Percentiles rank a stretch among this genome's conserved stretches.
Evolutionary conservation across 2,797 vertebrate species (phyloP).

Genomic region (Siniperca obscura): DNA sequence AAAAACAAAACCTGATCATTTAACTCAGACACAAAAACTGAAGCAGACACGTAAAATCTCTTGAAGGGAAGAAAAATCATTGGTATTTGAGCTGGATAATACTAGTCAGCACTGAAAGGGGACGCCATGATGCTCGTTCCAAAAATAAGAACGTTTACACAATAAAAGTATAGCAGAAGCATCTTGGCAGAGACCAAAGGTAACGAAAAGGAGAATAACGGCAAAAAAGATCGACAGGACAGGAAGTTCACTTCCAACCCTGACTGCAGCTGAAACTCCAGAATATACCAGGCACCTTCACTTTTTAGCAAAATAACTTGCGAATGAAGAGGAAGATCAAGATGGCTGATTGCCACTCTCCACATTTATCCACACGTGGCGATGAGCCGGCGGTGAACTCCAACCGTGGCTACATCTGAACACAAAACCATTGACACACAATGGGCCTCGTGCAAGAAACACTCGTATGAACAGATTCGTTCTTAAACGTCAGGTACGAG

Average conservation of each 20-base stretch:
- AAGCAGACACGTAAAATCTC: not conserved
- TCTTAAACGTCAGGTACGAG: not conserved
- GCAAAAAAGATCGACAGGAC: not conserved
- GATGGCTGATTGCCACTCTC: not conserved
- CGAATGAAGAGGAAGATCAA: constrained; percentile 1
- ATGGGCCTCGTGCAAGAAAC: constrained; percentile 12
- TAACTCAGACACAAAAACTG: constrained; percentile 4
- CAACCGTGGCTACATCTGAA: not conserved
- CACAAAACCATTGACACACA: not conserved
- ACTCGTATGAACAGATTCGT: not conserved
- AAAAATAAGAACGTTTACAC: too few species aligned
- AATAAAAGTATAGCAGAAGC: not conserved
- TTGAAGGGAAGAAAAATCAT: not conserved
- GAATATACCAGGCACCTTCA: not conserved
- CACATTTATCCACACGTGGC: not conserved
- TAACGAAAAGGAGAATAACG: not conserved
- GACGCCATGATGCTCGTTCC: not conserved
- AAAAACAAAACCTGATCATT: constrained; percentile 24
- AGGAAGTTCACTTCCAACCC: not conserved
- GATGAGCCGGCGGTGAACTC: not conserved
- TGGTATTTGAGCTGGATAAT: constrained; percentile 18
- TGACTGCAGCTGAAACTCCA: not conserved
- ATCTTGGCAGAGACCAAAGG: not conserved
- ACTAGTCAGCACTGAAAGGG: not conserved
- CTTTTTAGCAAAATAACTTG: not conserved